Percentiles rank a stretch among this genome's conserved stretches.
These are phyloP conservation scores for Aporophyla nigra DNA, from an alignment of 2,888 invertebrate species.

Conservation along the genomic window DNA sequence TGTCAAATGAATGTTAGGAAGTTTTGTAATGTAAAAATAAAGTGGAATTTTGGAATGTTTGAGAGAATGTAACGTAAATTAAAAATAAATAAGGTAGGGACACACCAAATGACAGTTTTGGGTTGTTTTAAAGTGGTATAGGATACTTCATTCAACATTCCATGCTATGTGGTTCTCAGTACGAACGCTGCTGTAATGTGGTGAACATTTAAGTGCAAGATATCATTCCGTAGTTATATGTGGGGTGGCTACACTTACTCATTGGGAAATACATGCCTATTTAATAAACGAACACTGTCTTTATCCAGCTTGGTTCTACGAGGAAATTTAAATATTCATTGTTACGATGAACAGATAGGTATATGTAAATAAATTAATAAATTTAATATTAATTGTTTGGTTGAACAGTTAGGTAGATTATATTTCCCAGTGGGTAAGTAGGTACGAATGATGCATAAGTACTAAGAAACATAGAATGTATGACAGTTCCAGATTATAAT, in stretches of 20 bases:
- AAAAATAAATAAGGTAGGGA: conserved; percentile 32
- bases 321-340: conserved; percentile 18
- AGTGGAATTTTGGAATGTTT: conserved; percentile 22
- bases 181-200: conserved; percentile 78
- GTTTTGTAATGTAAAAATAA: conserved; percentile 23
- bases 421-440: conserved; percentile 76
- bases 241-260: conserved; percentile 73
- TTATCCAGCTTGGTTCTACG: not conserved
- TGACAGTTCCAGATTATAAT: conserved; percentile 73
- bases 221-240: conserved; percentile 76
- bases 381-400: conserved; percentile 3
- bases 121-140: conserved; percentile 49
- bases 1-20: conserved; percentile 53
- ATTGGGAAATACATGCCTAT: conserved; percentile 70
- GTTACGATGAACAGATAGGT: conserved; percentile 6
- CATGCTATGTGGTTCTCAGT: conserved; percentile 82
- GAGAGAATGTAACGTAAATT: conserved; percentile 37
- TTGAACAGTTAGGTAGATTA: conserved; percentile 11
- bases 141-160: conserved; percentile 82
- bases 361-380: not conserved
- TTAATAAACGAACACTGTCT: conserved; percentile 29
- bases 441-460: conserved; percentile 73
- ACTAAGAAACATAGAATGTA: conserved; percentile 74
- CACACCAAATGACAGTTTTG: conserved; percentile 34
- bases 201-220: conserved; percentile 82